Base-by-base conservation (phyloP, 2,888 invertebrate species). In the Lithosia quadra region DNA sequence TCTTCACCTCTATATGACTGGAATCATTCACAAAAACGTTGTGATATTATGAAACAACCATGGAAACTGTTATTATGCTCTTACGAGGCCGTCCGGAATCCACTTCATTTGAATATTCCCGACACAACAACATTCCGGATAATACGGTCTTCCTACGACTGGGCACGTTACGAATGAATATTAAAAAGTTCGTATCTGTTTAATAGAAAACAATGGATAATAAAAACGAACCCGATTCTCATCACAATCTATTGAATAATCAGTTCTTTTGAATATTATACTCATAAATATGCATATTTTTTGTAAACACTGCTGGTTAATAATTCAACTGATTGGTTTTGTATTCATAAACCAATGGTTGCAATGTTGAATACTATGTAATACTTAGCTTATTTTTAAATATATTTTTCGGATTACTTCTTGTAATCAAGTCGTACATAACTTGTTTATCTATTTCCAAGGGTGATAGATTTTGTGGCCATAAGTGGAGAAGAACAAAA, bases 101-200 rank as follows among this genome's bases (percentile, higher is more conserved):
- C 63, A 66, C 65, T 78, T 74, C 66, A 88, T 90, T 90, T 87
- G 84, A 89, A 90, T 91, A 89, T 88, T 84, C 86, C 85, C 79
- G 72, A 81, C 76, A 78, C 80, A 79, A 79, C 74, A 76, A 83
- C 79, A 85, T 84, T 84, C 79, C 80, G 79, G 78, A 74, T 89
- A 89, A 89, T 88, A 76, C 87, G 78, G 77, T 76, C 74, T 79
- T 74, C 73, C 72, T 84, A 83, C 74, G 80, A 73, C 74, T 65
- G 72, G 80, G 79, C 90, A 90, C 88, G 91, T 84, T 82, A 76
- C 77, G 74, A 81, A 83, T 83, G 83, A 77, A 73, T 76, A 73
- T 76, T 75, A 70, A 77, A 79, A 73, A 73, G 34, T 69, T 64
- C 62, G 72, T 64, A 63, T 58, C 56, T 49, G 34, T 64, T 28